phyloP scores from a whole-genome alignment of 2,888 invertebrate genomes.

The Acleris sparsana region DNA sequence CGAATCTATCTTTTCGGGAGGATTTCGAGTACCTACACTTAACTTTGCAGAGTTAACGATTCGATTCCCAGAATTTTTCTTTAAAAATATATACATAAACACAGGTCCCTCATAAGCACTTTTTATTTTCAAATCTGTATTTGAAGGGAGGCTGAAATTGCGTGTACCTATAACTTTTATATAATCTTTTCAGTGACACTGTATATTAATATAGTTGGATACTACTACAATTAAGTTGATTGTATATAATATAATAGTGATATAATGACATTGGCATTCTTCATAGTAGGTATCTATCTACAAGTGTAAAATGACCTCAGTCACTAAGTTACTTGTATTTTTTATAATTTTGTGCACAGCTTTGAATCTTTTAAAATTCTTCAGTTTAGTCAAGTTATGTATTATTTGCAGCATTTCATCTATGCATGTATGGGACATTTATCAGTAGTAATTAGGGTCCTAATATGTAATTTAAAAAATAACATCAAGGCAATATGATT shows the following conservation, averaged over 20 bases:
- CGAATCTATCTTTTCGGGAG: not conserved
- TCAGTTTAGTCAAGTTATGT: not conserved
- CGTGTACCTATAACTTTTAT: not conserved
- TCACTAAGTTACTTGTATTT: constrained; percentile 4
- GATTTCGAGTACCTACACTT: not conserved
- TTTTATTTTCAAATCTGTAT: not conserved
- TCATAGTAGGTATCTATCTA: constrained; percentile 1
- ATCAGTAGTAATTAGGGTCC: no score
- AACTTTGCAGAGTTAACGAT: not conserved
- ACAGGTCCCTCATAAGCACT: no score
- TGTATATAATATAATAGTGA: constrained; percentile 6
- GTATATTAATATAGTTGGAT: not conserved
- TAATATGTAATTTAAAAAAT: no score
- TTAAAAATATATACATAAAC: no score
- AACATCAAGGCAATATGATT: no score
- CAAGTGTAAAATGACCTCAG: constrained; percentile 20
- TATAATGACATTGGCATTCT: constrained; percentile 16
- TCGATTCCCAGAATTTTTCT: no score
- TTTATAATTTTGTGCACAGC: not conserved
- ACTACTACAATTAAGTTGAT: constrained; percentile 1
- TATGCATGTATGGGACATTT: no score
- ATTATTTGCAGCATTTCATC: no score
- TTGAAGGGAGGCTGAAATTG: not conserved
- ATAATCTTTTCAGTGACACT: not conserved
- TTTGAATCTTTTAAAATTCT: not conserved